Evolutionary conservation across 2,113 vertebrate genomes (phyloP), one percentile per base, ranked within the genome.

Genomic region (Melanocharis versteri): DNA sequence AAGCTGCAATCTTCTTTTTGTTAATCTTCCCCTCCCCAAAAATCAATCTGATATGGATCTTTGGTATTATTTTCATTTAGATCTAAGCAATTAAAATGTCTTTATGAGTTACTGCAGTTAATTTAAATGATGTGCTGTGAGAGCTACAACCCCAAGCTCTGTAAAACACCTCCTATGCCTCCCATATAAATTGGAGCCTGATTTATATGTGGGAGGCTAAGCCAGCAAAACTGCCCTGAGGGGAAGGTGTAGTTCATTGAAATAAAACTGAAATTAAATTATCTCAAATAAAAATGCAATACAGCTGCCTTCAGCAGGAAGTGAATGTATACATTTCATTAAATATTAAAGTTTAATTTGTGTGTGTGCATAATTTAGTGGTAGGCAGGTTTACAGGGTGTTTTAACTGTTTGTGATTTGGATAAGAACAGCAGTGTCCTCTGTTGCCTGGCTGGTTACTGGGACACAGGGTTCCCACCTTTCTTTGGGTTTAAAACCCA

Each of bases 301-400:
- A 68, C 89, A 95, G 98, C 98, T 98, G 98, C 97, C 94, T 98
- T 98, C 98, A 98, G 98, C 98, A 98, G 90, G 97, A 96, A 94
- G 84, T 96, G 97, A 98, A 98, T 98, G 96, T 98, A 98, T 98
- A 96, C 85, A 97, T 98, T 97, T 97, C 97, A 98, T 98, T 98
- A 99, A 99, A 99, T 99, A 99, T 99, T 98, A 98, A 99, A 98
- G 94, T 98, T 98, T 98, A 97, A 98, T 98, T 98, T 98, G 94
- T 97, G 68, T 95, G 85, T 88, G 62, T 96, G 97, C 96, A 87
- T 95, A 96, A 66, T 73, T 82, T 91, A 93, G 90, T 40, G 65
- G 53, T 47, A 86, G 94, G 64, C 58, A n/a, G 51, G 79, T 78
- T 96, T 90, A 40, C 54, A 80, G 31, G n/a, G 30, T 35, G 44